Conservation (phyloP, 2,888 invertebrate species). For the Amphipoea lucens region DNA sequence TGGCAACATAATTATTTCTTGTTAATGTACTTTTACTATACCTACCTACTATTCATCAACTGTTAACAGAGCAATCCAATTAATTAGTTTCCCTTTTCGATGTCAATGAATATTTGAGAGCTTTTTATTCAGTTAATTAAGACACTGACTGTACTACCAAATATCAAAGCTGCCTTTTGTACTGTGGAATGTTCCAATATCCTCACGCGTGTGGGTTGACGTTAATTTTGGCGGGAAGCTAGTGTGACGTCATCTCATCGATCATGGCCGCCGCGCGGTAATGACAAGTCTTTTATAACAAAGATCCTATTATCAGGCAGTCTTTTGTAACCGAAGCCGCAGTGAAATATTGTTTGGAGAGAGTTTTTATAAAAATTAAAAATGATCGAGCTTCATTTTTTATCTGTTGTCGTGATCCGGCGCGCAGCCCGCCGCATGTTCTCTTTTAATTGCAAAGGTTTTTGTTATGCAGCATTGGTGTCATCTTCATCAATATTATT, state of each 20-base stretch:
- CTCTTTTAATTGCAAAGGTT: conserved; percentile 39
- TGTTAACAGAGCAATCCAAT: neutral
- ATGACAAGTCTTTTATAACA: conserved; percentile 65
- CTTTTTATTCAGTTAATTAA: neutral
- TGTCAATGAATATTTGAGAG: neutral
- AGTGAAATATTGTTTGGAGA: conserved; percentile 53
- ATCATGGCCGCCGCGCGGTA: conserved; percentile 54
- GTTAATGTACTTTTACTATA: neutral
- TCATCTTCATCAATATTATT: conserved; percentile 14
- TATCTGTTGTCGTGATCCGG: conserved; percentile 38
- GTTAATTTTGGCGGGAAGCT: conserved; percentile 43
- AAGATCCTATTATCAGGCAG: conserved; percentile 63
- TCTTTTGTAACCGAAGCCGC: conserved; percentile 60
- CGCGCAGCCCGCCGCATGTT: conserved; percentile 2
- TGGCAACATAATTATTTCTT: neutral
- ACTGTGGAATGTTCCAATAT: conserved; percentile 20
- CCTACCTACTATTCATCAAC: neutral
- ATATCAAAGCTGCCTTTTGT: neutral
- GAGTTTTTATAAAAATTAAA: conserved; percentile 58
- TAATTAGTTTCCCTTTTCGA: neutral
- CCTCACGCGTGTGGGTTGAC: conserved; percentile 10
- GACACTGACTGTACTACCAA: neutral
- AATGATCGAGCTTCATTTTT: conserved; percentile 53
- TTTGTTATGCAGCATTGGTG: conserved; percentile 12
- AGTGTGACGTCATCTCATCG: conserved; percentile 55